phyloP scores from a whole-genome alignment of 2,797 vertebrate species.

The Serranus cabrilla region DNA sequence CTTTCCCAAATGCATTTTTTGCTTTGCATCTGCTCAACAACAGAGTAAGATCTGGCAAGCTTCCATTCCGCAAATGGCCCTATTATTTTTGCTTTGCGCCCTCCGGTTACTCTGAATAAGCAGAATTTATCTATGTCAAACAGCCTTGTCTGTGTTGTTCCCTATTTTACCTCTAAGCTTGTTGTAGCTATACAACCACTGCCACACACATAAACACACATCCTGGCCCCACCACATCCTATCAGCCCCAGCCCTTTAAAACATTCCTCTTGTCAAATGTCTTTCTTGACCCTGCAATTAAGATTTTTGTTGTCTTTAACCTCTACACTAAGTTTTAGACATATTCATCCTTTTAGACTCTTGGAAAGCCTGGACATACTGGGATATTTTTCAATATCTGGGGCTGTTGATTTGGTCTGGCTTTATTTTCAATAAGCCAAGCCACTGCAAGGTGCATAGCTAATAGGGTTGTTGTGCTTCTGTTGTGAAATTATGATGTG shows the following conservation, averaged over 20 bases:
- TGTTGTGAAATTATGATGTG: not conserved
- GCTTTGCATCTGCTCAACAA: conserved; percentile 67
- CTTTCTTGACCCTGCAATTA: conserved; percentile 35
- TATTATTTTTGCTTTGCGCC: conserved; percentile 81
- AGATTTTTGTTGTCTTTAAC: conserved; percentile 7
- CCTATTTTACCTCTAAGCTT: conserved; percentile 57
- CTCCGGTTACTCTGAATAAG: conserved; percentile 82
- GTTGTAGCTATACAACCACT: conserved; percentile 28
- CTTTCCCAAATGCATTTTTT: conserved; percentile 73
- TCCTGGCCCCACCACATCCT: conserved; percentile 5
- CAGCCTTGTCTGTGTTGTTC: conserved; percentile 75
- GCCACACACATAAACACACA: conserved; percentile 51
- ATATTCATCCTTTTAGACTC: not conserved
- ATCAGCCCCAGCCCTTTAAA: conserved; percentile 30
- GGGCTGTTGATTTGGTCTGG: not conserved
- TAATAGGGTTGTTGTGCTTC: not conserved
- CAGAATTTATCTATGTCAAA: conserved; percentile 85
- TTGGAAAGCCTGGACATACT: not conserved
- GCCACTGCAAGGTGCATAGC: not conserved
- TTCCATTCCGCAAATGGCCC: conserved; percentile 80
- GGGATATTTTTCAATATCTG: conserved; percentile 16
- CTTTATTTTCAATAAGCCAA: conserved; percentile 1
- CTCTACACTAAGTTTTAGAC: not conserved
- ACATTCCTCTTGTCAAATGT: conserved; percentile 32
- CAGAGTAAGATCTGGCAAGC: conserved; percentile 76